Base-by-base conservation (phyloP, 2,888 invertebrate genomes). In the Tiphia femorata region DNA sequence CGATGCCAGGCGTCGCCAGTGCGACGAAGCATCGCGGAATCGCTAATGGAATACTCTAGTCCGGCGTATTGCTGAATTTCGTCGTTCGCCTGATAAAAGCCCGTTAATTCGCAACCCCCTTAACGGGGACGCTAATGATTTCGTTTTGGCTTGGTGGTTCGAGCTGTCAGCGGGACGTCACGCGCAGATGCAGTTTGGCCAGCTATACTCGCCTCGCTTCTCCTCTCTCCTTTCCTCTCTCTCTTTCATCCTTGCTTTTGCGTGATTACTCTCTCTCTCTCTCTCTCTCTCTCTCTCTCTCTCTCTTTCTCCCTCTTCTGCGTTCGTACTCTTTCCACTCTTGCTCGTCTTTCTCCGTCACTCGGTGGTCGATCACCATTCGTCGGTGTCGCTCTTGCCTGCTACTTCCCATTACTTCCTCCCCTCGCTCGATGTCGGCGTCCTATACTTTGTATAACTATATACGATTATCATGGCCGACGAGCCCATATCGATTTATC, bases 21-120 rank as follows among this genome's bases (percentile, higher is more conserved):
- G 12, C 56, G 63, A 58, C 67, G 67, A 60, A 62, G 67, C 64
- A 61, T 66, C 65, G 62, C 73, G 70, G 53, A 75, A 74, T 76
- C 73, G 69, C 78, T 80, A 80, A 80, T 80, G 79, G 79, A 80
- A 80, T 79, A 77, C 67, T 62, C 77, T 71, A 62, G 75, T 79
- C 72, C 66, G 59, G 61, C 67, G 64, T 67, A 76, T 75, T 71
- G 75, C 73, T 75, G 69, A 73, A 76, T 71, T 75, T 67, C 70
- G 60, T 35, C 64, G 69, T 60, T 51, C 65, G 59, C 55, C 61
- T 64, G 73, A 72, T 74, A 70, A 74, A 74, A 71, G 72, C 73
- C 65, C 74, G 76, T 76, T 77, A 75, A 76, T 74, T 77, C 72
- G 67, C 66, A 68, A 54, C 65, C 67, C 70, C 72, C 72, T 75